Evolutionary conservation across 1,140 invertebrate species (phyloP), one percentile per base, ranked within the genome.

Genomic region (Hyles vespertilio): DNA sequence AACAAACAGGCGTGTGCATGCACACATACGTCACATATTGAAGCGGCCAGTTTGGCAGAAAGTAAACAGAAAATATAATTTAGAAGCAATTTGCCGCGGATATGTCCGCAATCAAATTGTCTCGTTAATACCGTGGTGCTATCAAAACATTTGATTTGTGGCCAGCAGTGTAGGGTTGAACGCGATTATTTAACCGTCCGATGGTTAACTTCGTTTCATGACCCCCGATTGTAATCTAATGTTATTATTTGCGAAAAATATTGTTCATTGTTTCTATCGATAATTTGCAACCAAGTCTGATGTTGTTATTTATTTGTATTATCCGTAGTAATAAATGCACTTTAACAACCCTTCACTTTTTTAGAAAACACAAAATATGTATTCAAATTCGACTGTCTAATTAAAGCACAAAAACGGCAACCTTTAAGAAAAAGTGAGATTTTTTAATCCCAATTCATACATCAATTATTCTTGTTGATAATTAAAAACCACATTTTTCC

Each of bases 131-230:
- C 79, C 77, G 66, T 70, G 80, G 74, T 68, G 83, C 85, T 89
- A 89, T 89, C 79, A 89, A 85, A 89, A 89, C 85, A 89, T 89
- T 89, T 89, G 85, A 89, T 89, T 89, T 89, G 85, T 89, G 82
- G 83, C 65, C 67, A 72, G 77, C 73, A 59, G 68, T 65, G 77
- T 78, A 78, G 83, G 80, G 83, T 75, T 81, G 79, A 75, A n/a
- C 74, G 75, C 70, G 75, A 77, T 84, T 85, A 81, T 85, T 82
- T 81, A 84, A 72, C 77, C 75, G 70, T 75, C 67, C 72, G 72
- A 77, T 79, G 71, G 74, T 68, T 70, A 69, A 75, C 79, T 74
- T 67, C 71, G 70, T 67, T 69, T 77, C 74, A 79, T 78, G 69
- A 76, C 78, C 73, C 74, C 73, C 72, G 72, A 72, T 81, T 78